Percentiles rank a stretch among this genome's conserved stretches.
Conservation (phyloP, 2,888 invertebrate species). For the Hartigia nigra region DNA sequence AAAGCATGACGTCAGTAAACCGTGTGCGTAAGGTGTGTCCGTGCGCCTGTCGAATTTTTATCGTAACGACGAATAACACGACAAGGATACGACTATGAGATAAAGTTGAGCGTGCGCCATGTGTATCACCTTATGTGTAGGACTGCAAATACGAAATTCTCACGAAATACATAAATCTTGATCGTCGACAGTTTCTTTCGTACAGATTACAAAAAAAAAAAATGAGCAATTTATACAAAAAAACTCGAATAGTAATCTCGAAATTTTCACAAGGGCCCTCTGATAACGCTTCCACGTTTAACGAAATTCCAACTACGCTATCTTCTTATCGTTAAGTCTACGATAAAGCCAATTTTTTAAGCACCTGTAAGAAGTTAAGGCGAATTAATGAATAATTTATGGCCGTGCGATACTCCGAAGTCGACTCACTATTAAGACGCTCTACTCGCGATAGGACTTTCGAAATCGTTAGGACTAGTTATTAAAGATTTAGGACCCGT, state of each 20-base stretch:
- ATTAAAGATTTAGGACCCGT: background rate
- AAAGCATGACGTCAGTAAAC: conserved; percentile 17
- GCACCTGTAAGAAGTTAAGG: background rate
- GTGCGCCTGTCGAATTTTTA: conserved; percentile 17
- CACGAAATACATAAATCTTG: background rate
- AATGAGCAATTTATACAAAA: background rate
- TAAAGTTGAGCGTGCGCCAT: background rate
- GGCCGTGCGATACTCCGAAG: background rate
- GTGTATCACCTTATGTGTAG: background rate
- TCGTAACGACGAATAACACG: conserved; percentile 2
- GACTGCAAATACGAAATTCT: background rate
- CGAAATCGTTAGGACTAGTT: background rate
- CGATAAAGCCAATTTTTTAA: background rate
- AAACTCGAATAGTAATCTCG: background rate
- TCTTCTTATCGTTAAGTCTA: background rate
- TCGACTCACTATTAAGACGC: background rate
- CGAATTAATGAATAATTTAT: background rate
- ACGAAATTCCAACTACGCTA: background rate
- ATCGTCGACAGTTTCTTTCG: background rate
- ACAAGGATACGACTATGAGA: background rate
- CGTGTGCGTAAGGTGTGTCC: conserved; percentile 22
- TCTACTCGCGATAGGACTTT: background rate
- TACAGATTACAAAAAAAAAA: background rate
- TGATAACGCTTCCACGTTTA: background rate
- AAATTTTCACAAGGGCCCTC: background rate